phyloP scores from a whole-genome alignment of 2,113 vertebrate genomes.

The Equus przewalskii region DNA sequence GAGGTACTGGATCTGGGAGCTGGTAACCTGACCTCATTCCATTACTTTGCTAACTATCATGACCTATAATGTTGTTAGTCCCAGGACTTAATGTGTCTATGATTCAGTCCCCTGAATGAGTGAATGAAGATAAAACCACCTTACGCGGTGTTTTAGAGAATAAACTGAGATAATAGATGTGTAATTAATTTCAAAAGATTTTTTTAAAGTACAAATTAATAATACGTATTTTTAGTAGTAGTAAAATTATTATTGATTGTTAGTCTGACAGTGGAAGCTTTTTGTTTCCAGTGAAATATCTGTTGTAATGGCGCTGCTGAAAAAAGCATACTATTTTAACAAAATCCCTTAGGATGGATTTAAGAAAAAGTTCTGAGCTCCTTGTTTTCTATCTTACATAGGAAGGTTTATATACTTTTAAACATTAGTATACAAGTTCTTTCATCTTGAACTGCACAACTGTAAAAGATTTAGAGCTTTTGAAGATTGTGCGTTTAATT shows the following conservation, averaged over 20 bases:
- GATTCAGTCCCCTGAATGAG: slow-evolving; percentile 12
- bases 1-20: neutral
- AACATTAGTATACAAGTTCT: slow-evolving; percentile 55
- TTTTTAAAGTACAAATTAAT: slow-evolving; percentile 42
- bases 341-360: slow-evolving; percentile 43
- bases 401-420: slow-evolving; percentile 48
- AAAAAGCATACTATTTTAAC: slow-evolving; percentile 42
- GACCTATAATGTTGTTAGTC: neutral
- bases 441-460: slow-evolving; percentile 68
- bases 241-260: slow-evolving; percentile 23
- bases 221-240: neutral
- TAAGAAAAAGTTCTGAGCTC: slow-evolving; percentile 23
- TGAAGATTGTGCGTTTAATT: slow-evolving; percentile 65
- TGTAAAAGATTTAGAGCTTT: slow-evolving; percentile 69
- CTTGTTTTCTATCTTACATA: slow-evolving; percentile 76
- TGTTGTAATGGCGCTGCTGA: slow-evolving; percentile 10
- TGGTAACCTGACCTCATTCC: neutral
- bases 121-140: slow-evolving; percentile 23
- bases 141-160: neutral
- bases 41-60: neutral
- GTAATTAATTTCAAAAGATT: slow-evolving; percentile 36
- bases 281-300: slow-evolving; percentile 28
- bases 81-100: neutral
- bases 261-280: neutral
- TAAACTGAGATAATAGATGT: neutral